Percentiles rank a stretch among this genome's conserved stretches.
These are phyloP conservation scores for Cephus nigrinus DNA, from an alignment of 2,888 invertebrate species.

Conservation along the genomic window DNA sequence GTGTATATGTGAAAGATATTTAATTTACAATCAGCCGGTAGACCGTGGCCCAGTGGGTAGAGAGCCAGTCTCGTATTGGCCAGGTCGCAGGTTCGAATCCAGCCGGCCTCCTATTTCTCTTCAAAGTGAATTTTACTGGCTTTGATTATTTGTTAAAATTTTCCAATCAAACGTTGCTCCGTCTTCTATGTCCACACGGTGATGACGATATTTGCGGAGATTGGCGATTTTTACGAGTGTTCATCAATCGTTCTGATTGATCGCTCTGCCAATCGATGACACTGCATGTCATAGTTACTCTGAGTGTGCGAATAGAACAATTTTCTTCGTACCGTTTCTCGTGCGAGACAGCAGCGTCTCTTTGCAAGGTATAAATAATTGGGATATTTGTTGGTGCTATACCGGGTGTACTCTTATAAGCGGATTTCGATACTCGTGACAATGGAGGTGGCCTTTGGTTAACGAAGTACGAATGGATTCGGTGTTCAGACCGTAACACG, in stretches of 20 bases:
- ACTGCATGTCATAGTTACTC: conserved; percentile 58
- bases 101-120: not conserved
- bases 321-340: not conserved
- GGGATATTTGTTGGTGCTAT: not conserved
- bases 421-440: not conserved
- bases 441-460: not conserved
- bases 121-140: not conserved
- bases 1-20: not conserved
- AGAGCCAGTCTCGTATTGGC: conserved; percentile 13
- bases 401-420: not conserved
- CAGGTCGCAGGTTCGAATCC: conserved; percentile 36
- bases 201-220: conserved; percentile 51
- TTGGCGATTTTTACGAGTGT: conserved; percentile 28
- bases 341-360: not conserved
- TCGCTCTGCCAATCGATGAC: conserved; percentile 37
- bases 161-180: not conserved
- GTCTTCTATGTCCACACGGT: conserved; percentile 35
- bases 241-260: conserved; percentile 42
- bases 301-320: conserved; percentile 44
- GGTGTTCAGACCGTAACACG: too few relatives aligned
- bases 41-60: conserved; percentile 37
- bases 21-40: not conserved
- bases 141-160: not conserved
- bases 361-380: not conserved
- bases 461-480: not conserved